Evolutionary conservation across 2,797 vertebrate genomes (phyloP), one percentile per base, ranked within the genome.

Genomic region (Myoxocephalus aenaeus): DNA sequence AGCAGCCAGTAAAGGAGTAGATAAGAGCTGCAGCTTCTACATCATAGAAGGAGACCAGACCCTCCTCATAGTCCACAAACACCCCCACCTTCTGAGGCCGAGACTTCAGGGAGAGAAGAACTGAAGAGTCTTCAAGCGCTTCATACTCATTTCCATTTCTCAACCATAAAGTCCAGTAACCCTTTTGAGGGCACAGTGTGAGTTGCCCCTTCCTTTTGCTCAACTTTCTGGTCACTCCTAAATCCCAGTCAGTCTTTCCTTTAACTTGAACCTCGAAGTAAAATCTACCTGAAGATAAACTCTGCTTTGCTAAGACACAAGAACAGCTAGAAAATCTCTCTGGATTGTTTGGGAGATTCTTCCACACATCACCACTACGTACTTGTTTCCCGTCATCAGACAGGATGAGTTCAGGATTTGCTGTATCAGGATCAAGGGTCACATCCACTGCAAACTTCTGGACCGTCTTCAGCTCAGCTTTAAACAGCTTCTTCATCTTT

Each of bases 351-450:
- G 73, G 72, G 4, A 81, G 22, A 0, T 46, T 25, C 27, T 18
- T 69, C 10, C 0, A 7, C 14, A 46, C 36, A 7, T 34, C 4
- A 44, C 68, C 0, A 15, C 6, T 0, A 5, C 15, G 0, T 1
- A 74, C 77, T 50, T 75, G 74, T 66, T 82, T 87, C 2, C 38
- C 36, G 48, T 84, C 73, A 22, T 38, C 22, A 78, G 79, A 80
- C 66, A 77, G 42, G 56, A 66, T 25, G 13, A 82, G 76, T 0
- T 4, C 0, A 0, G 57, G 70, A 70, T 77, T 0, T 7, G 79
- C 81, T 54, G 81, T 76, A 7, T 84, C n/a, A 61, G 79, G 75
- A 68, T 84, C 81, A 13, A 86, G 72, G 62, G 75, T 84, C 22
- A 86, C 62, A n/a, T 81, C 65, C 34, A 46, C 75, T 32, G 14